A percentile compares a stretch with the other conserved stretches of the same genome.
phyloP scores from a whole-genome alignment of 1,140 invertebrate genomes.

The Lanistes nyassanus region DNA sequence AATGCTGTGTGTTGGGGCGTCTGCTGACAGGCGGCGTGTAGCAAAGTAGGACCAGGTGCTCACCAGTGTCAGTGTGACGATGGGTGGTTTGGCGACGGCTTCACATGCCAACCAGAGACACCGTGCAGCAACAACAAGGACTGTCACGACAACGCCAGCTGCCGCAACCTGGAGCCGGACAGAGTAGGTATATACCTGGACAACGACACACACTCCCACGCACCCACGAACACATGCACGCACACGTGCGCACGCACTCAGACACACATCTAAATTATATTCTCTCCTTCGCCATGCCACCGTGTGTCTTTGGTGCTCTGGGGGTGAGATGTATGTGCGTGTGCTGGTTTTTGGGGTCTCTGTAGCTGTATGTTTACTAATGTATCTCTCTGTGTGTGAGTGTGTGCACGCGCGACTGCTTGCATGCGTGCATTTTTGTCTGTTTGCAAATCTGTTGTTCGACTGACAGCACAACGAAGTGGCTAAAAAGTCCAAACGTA shows the following conservation, averaged over 20 bases:
- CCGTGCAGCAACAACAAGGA: conserved; percentile 39
- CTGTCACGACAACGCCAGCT: conserved; percentile 49
- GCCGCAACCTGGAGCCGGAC: conserved; percentile 31
- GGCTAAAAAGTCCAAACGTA: no score
- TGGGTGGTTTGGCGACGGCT: conserved; percentile 53
- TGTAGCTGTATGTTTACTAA: neutral
- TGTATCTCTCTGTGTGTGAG: no score
- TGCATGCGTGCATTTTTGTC: neutral
- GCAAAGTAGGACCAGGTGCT: conserved; percentile 43
- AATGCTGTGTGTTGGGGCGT: no score
- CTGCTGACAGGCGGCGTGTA: conserved; percentile 46
- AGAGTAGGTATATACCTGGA: conserved; percentile 42
- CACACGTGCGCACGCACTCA: neutral
- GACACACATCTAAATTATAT: no score
- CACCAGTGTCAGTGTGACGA: conserved; percentile 45
- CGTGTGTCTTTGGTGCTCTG: no score
- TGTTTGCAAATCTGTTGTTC: neutral
- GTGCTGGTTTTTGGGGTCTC: neutral
- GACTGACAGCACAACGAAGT: no score
- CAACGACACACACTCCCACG: no score
- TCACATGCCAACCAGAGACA: conserved; percentile 43
- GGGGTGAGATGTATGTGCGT: no score
- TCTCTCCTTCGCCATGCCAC: no score
- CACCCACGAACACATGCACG: neutral
- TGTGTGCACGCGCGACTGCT: neutral